Evolutionary conservation across 2,797 vertebrate genomes (phyloP), one percentile per base, ranked within the genome.

Genomic region (Nothura maculosa): DNA sequence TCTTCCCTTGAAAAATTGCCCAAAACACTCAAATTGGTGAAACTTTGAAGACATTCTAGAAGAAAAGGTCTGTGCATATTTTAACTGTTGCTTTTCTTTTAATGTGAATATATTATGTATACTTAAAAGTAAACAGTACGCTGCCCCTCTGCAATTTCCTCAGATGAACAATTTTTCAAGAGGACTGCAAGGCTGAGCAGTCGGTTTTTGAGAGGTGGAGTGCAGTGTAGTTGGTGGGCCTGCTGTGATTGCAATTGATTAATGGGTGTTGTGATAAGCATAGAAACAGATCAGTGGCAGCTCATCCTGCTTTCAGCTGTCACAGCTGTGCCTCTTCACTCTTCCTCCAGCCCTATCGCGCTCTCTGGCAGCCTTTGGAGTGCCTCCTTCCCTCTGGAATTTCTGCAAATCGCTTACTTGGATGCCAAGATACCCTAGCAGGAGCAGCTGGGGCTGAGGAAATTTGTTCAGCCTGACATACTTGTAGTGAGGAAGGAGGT

Each of bases 291-390:
- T 89, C 95, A 77, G 96, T 91, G 88, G 92, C 86, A 95, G 96
- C 93, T 96, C 97, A 89, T 95, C 86, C 95, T 75, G 94, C 92
- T 95, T 92, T 97, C 97, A 97, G 97, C 97, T 97, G 97, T 97
- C 94, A 92, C 97, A 97, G 96, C 97, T 96, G 97, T 89, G 94
- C 95, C 95, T 94, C 95, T 97, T 97, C 92, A 96, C 91, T 93
- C 96, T 94, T 93, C 85, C 91, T 95, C 75, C 85, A 87, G 85
- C 86, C 95, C 93, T 93, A 94, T 85, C 79, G 19, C 34, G 60
- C 88, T 96, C 91, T 34, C 94, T 54, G 91, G 92, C 81, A 93
- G 94, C 94, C 91, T 94, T 89, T 95, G 94, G 93, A 96, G 93
- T 89, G 78, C 90, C 95, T 96, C 93, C 85, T 97, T 97, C 95